These are phyloP conservation scores for Penaeus vannamei DNA, from an alignment of 1,140 invertebrate species.

Conservation along the genomic window DNA sequence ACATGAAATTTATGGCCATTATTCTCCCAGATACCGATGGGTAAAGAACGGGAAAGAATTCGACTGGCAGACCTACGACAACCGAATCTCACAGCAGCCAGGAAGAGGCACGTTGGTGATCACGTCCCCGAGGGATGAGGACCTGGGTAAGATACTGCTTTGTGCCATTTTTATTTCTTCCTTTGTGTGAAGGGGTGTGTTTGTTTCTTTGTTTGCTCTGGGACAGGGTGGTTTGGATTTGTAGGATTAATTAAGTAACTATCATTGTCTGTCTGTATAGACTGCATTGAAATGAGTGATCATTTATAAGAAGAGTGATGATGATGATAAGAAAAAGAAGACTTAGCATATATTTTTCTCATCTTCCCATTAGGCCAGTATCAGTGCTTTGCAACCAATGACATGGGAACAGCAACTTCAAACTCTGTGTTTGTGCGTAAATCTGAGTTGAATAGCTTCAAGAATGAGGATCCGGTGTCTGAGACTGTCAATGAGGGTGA, in stretches of 20 bases:
- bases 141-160: slow-evolving; percentile 77
- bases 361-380: slow-evolving; percentile 81
- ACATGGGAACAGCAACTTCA: slow-evolving; percentile 93
- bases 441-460: slow-evolving; percentile 93
- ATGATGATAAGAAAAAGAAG: neutral
- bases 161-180: neutral
- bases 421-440: slow-evolving; percentile 96
- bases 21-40: slow-evolving; percentile 86
- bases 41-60: slow-evolving; percentile 95
- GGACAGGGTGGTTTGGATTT: no score
- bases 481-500: slow-evolving; percentile 86
- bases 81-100: slow-evolving; percentile 92
- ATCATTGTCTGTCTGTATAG: no score
- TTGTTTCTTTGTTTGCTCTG: neutral
- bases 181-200: neutral
- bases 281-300: no score
- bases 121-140: slow-evolving; percentile 88
- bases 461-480: slow-evolving; percentile 79
- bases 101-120: slow-evolving; percentile 93
- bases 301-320: neutral
- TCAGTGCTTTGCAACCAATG: slow-evolving; percentile 97
- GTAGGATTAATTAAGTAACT: no score
- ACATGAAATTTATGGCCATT: no score
- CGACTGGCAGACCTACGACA: slow-evolving; percentile 90
- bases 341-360: slow-evolving; percentile 5